Conservation (phyloP, 2,797 vertebrate species). For the Pseudocheirus occidentalis region DNA sequence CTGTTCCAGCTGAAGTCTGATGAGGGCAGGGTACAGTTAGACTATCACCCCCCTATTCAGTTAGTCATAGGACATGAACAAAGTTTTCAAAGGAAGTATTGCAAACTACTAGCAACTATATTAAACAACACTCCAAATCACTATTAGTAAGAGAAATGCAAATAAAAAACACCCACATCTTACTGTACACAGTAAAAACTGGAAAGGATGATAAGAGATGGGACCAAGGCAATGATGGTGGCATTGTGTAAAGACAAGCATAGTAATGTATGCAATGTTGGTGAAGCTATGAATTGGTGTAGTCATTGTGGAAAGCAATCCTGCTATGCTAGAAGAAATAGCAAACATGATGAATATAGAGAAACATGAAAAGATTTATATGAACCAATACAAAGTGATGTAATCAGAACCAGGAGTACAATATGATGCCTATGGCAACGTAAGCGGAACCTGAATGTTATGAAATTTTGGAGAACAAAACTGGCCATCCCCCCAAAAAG, state of each 20-base stretch:
- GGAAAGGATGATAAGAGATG: not conserved
- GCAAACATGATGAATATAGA: not conserved
- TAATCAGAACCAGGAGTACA: not conserved
- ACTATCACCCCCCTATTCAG: not conserved
- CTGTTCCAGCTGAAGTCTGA: not conserved
- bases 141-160: not conserved
- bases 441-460: not conserved
- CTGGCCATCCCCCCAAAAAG: not conserved
- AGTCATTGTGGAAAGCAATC: not conserved
- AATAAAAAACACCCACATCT: not conserved
- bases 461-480: not conserved
- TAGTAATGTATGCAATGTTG: not conserved
- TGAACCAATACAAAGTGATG: not conserved
- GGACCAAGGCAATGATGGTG: not conserved
- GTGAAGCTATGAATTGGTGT: not conserved
- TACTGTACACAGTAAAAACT: not conserved
- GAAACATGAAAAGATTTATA: not conserved
- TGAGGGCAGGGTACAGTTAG: not conserved
- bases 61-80: not conserved
- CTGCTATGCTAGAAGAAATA: not conserved
- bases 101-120: not conserved
- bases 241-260: not conserved
- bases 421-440: not conserved
- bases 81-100: not conserved
- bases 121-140: not conserved